phyloP scores from a whole-genome alignment of 2,888 invertebrate genomes.

The Archaeoteleia sp. region DNA sequence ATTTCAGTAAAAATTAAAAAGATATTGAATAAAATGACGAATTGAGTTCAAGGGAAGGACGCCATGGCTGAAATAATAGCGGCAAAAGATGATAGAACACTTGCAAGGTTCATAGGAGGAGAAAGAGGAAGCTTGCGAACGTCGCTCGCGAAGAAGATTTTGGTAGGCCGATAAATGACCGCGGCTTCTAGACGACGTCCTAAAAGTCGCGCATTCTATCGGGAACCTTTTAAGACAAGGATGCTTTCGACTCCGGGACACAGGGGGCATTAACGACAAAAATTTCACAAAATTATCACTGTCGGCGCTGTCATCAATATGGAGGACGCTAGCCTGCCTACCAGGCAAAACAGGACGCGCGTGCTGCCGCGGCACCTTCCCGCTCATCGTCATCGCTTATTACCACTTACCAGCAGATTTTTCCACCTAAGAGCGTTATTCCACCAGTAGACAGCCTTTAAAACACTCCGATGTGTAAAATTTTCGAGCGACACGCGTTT shows the following conservation, averaged over 20 bases:
- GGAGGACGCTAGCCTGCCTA: constrained; percentile 69
- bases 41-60: no score
- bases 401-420: constrained; percentile 53
- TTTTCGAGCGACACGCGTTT: constrained; percentile 24
- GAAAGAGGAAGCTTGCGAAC: no score
- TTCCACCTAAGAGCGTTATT: constrained; percentile 6
- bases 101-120: no score
- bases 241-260: constrained; percentile 76
- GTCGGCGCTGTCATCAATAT: constrained; percentile 83
- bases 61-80: no score
- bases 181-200: constrained; percentile 51
- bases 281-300: constrained; percentile 82
- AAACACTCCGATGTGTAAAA: neutral
- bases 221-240: constrained; percentile 71
- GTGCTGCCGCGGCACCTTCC: constrained; percentile 53
- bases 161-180: constrained; percentile 49
- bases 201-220: constrained; percentile 72
- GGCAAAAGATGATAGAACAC: no score
- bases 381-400: constrained; percentile 20
- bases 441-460: neutral
- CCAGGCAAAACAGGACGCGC: constrained; percentile 57
- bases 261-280: constrained; percentile 82
- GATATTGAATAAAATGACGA: no score
- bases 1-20: no score
- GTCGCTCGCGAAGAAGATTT: neutral